Conservation (phyloP, 2,888 invertebrate genomes). For the Noctua janthina region DNA sequence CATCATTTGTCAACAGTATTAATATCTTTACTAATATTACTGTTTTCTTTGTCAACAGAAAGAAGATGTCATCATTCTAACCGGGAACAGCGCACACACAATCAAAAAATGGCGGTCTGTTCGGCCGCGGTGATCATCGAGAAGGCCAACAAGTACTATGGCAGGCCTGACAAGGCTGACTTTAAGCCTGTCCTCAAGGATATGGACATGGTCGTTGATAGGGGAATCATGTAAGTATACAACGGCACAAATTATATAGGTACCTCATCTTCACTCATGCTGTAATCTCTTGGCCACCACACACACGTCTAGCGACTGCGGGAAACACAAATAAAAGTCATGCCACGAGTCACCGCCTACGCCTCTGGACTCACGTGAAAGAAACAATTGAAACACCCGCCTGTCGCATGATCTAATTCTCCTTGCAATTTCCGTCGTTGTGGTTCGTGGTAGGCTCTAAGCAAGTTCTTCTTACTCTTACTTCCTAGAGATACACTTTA, state of each 20-base stretch:
- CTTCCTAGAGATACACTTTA: no score
- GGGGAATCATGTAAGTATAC: slow-evolving; percentile 93
- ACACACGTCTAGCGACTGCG: neutral
- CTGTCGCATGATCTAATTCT: no score
- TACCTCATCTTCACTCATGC: neutral
- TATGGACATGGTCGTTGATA: slow-evolving; percentile 93
- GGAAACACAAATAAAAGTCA: neutral
- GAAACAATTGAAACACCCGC: neutral
- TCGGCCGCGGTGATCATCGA: slow-evolving; percentile 92
- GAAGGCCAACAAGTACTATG: slow-evolving; percentile 93
- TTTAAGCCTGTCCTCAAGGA: slow-evolving; percentile 90
- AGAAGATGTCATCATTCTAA: slow-evolving; percentile 73
- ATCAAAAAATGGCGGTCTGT: slow-evolving; percentile 80
- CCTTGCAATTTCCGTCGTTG: neutral
- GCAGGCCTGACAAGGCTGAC: slow-evolving; percentile 79
- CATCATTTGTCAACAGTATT: neutral
- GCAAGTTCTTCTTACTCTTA: neutral
- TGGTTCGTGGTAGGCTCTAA: neutral
- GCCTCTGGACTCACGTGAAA: neutral
- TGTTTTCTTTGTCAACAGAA: slow-evolving; percentile 73
- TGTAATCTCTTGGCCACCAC: neutral
- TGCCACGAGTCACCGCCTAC: neutral
- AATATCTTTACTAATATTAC: slow-evolving; percentile 5
- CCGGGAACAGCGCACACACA: slow-evolving; percentile 31
- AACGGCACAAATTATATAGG: neutral